Base-by-base conservation (phyloP, 2,888 invertebrate genomes). In the Spisula subtruncata region DNA sequence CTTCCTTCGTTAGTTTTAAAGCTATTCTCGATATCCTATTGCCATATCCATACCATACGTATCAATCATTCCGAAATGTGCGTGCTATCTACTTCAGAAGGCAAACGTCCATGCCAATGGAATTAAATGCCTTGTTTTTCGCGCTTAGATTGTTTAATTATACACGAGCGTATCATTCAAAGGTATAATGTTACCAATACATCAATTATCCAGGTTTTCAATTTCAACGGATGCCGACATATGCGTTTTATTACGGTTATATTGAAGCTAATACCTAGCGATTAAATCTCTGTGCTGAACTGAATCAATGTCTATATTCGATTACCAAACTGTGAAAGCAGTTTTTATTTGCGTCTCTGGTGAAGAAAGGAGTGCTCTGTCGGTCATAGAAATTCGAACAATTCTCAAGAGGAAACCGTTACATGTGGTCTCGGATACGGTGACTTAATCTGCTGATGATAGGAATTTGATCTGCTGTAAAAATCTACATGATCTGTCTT, bases 171-270 rank as follows among this genome's bases (percentile, higher is more conserved):
- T 10, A 75, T 75, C 75, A 75, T 75, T 75, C 16, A 16, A 75
- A 6, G 32, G 75, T 32, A 32, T 32, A 32, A 35, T 35, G 35
- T 18, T 18, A 75, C 18, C 75, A 75, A 75, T 75, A 75, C 29
- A 75, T 75, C 75, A 75, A 75, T 75, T 75, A 35, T 32, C 32
- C 75, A 75, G 75, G 75, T 75, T 75, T 75, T 75, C 29, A 75
- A 35, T 75, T 75, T 75, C 35, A 75, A 32, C 75, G 12, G 32
- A 10, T 75, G 35, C 75, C 35, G 75, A 75, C 75, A 75, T 35
- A 75, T 8, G 75, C 32, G 75, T 75, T 75, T 25, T 32, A 75
- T 16, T 35, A 32, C 18, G 1, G 18, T 75, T 2, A 14, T 32
- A 35, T 75, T 75, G 75, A 16, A 75, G 32, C 16, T 75, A 32